phyloP scores from a whole-genome alignment of 2,797 vertebrate species.

The Schizothorax lantsangensis region DNA sequence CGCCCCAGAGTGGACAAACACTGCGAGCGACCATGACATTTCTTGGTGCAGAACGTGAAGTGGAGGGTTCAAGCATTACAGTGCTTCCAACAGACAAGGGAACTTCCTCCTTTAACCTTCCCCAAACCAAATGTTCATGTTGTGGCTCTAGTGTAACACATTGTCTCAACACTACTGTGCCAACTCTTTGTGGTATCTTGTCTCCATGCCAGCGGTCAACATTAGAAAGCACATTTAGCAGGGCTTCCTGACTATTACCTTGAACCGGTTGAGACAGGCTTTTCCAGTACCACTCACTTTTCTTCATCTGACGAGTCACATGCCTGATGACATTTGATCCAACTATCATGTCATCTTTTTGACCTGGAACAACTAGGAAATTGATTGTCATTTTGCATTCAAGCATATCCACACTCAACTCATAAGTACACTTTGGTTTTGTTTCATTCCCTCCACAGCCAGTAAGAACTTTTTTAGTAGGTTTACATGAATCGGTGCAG shows the following conservation, averaged over 20 bases:
- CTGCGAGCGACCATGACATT: background rate
- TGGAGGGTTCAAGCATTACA: background rate
- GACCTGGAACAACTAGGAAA: background rate
- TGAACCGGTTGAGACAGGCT: background rate
- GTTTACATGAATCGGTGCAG: too few relatives aligned
- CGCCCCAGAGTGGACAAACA: background rate
- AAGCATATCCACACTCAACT: background rate
- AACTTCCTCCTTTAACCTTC: background rate
- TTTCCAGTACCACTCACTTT: background rate
- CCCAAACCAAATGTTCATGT: background rate
- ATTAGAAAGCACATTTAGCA: background rate
- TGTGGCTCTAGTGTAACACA: background rate
- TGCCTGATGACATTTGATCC: background rate
- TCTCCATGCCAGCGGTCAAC: background rate
- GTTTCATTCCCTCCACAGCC: background rate
- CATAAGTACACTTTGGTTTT: background rate
- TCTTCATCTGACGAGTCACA: background rate
- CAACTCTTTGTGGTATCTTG: conserved; percentile 1
- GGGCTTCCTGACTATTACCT: background rate
- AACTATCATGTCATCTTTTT: background rate
- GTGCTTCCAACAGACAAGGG: background rate
- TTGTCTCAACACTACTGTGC: background rate
- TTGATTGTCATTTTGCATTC: background rate
- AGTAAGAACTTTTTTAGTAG: background rate
- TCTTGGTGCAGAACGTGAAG: background rate